Conservation (phyloP, 2,888 invertebrate genomes). For the Drosophila pseudotalamancana region DNA sequence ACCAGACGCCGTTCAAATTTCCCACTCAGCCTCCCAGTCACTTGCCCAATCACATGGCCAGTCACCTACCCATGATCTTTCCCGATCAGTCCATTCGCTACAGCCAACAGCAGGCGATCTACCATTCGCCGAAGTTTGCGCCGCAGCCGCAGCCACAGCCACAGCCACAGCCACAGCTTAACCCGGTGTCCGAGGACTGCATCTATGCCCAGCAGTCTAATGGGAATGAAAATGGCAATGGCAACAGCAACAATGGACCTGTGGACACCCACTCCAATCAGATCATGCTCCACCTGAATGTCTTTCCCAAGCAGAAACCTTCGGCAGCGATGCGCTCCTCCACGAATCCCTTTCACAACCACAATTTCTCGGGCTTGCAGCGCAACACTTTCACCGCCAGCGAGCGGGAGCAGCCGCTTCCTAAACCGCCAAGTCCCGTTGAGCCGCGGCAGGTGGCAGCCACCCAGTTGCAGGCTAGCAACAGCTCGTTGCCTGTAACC, state of each 20-base stretch:
- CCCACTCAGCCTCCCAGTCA: constrained; percentile 57
- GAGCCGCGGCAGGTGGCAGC: constrained; percentile 59
- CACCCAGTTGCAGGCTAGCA: constrained; percentile 23
- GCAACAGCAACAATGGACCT: constrained; percentile 10
- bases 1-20: constrained; percentile 70
- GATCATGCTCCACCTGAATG: constrained; percentile 88
- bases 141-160: constrained; percentile 57
- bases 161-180: constrained; percentile 50
- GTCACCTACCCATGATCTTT: constrained; percentile 50
- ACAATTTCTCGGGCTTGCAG: constrained; percentile 55
- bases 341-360: constrained; percentile 80
- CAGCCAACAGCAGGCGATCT: constrained; percentile 63
- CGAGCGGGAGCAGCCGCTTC: constrained; percentile 62
- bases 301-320: constrained; percentile 86
- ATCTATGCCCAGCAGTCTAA: constrained; percentile 39
- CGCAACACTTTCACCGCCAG: constrained; percentile 57
- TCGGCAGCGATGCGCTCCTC: constrained; percentile 56
- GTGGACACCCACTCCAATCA: constrained; percentile 82
- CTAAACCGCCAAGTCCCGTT: constrained; percentile 65
- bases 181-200: constrained; percentile 54
- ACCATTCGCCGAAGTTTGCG: constrained; percentile 57
- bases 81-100: constrained; percentile 65
- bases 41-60: no score
- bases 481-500: constrained; percentile 5
- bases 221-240: constrained; percentile 6